Evolutionary conservation across 2,888 invertebrate species (phyloP).

Genomic region (Leucophenga montana): DNA sequence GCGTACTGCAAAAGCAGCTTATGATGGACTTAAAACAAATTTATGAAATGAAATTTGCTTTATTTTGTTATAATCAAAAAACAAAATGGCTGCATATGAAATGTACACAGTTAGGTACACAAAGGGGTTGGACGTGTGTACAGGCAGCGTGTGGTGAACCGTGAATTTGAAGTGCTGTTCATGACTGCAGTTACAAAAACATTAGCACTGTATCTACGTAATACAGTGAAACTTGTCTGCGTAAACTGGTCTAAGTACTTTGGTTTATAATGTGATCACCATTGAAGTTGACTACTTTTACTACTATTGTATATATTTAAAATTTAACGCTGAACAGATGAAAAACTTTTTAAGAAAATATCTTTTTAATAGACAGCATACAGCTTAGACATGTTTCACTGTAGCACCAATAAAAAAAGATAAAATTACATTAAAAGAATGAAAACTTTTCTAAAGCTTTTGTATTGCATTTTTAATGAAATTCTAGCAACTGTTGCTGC

Average conservation of each 20-base stretch:
- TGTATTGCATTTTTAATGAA: slow-evolving; percentile 17
- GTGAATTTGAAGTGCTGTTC: slow-evolving; percentile 17
- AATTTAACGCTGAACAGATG: too few relatives aligned
- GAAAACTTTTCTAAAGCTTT: slow-evolving; percentile 6
- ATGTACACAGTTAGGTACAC: too few relatives aligned
- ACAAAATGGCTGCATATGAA: background rate
- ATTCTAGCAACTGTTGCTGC: slow-evolving; percentile 2
- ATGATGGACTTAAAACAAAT: slow-evolving; percentile 18
- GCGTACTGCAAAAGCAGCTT: slow-evolving; percentile 10
- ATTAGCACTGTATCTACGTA: too few relatives aligned
- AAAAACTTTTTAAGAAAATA: background rate
- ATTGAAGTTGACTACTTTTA: too few relatives aligned
- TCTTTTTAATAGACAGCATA: too few relatives aligned
- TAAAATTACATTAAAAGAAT: background rate
- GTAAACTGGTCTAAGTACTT: too few relatives aligned
- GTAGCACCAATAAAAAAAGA: background rate
- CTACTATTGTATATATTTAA: too few relatives aligned
- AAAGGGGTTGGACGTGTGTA: too few relatives aligned
- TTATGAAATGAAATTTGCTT: slow-evolving; percentile 4
- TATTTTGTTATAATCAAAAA: slow-evolving; percentile 1
- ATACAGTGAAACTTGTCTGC: background rate
- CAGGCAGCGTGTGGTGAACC: slow-evolving; percentile 20
- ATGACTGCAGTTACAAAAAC: background rate
- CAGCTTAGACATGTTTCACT: background rate
- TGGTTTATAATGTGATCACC: too few relatives aligned